Percentiles rank a stretch among this genome's conserved stretches.
Conservation (phyloP, 2,113 vertebrate genomes). For the Pterophyllum scalare region DNA sequence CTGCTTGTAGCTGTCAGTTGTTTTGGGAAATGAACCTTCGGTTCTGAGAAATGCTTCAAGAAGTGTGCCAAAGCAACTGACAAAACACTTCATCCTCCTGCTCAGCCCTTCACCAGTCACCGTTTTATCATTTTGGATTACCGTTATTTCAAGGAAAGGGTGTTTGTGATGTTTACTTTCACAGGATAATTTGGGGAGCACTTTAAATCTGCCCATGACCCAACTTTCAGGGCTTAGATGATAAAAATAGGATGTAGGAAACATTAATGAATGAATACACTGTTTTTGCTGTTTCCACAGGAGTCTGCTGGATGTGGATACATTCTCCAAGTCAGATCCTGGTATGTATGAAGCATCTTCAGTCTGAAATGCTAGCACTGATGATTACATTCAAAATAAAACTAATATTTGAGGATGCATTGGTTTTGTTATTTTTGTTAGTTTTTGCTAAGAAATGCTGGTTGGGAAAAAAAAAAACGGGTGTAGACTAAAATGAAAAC, state of each 20-base stretch:
- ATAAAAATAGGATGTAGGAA: neutral
- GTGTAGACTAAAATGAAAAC: neutral
- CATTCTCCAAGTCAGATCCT: constrained; percentile 97
- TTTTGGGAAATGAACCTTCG: neutral
- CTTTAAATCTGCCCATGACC: constrained; percentile 25
- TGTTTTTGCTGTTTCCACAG: constrained; percentile 73
- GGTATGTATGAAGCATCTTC: constrained; percentile 79
- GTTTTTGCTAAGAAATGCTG: too few species aligned
- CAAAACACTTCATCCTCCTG: neutral
- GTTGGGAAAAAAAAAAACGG: too few species aligned
- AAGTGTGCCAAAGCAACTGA: neutral
- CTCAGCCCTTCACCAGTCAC: neutral
- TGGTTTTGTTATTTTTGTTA: neutral
- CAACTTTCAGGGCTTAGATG: constrained; percentile 2
- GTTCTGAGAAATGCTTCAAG: neutral
- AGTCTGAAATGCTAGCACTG: neutral
- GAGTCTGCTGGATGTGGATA: constrained; percentile 93
- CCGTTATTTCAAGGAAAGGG: neutral
- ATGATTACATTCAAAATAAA: neutral
- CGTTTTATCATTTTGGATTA: neutral
- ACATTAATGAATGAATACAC: constrained; percentile 23
- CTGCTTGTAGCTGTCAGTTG: neutral
- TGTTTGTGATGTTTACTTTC: neutral
- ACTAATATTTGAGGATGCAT: neutral
- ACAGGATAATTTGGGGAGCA: constrained; percentile 2